These are phyloP conservation scores for Linnaemya tessellans DNA, from an alignment of 2,888 invertebrate genomes.

Conservation along the genomic window DNA sequence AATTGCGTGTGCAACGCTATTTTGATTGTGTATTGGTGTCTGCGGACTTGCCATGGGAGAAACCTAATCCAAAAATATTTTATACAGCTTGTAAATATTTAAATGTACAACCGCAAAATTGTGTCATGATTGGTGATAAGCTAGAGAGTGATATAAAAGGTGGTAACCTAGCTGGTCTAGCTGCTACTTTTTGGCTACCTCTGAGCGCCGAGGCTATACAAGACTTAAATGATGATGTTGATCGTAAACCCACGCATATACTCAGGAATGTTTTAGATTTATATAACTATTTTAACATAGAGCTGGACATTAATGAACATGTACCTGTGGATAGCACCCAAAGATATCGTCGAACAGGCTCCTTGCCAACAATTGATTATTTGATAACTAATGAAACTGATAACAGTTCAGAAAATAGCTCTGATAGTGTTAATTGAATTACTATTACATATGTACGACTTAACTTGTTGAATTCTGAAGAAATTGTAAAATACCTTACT, in stretches of 20 bases:
- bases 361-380: conserved; percentile 81
- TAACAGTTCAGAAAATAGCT: conserved; percentile 83
- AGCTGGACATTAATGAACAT: conserved; percentile 30
- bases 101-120: conserved; percentile 89
- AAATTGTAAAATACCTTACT: too few species aligned
- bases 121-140: conserved; percentile 95
- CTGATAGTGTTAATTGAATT: conserved; percentile 78
- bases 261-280: conserved; percentile 80
- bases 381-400: conserved; percentile 81
- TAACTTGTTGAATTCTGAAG: too few species aligned
- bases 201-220: conserved; percentile 79
- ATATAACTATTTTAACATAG: conserved; percentile 79
- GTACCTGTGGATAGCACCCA: conserved; percentile 66
- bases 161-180: conserved; percentile 89
- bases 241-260: conserved; percentile 79
- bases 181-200: conserved; percentile 92
- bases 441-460: not conserved
- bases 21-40: conserved; percentile 93
- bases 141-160: conserved; percentile 94
- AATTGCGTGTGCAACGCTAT: conserved; percentile 87
- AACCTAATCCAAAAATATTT: conserved; percentile 92
- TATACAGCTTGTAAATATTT: conserved; percentile 91
- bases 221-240: conserved; percentile 74
- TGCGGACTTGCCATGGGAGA: conserved; percentile 93
- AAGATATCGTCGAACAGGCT: conserved; percentile 76